A percentile compares a stretch with the other conserved stretches of the same genome.
Evolutionary conservation across 2,888 invertebrate genomes (phyloP).

Genomic region (Eupithecia subumbrata): DNA sequence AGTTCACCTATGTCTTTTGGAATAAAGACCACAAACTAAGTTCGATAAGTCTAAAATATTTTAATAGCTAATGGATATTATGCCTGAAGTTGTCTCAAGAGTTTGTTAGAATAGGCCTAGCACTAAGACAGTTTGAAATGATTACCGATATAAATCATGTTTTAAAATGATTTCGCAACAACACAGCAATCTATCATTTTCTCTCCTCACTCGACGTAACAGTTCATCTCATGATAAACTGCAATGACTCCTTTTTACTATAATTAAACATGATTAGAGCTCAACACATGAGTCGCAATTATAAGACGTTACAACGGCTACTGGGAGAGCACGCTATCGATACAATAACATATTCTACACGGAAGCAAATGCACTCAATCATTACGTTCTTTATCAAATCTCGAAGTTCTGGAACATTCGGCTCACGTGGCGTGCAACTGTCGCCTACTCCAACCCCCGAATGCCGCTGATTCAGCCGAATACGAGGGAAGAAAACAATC

Average conservation of each 20-base stretch:
- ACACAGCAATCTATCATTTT: slow-evolving; percentile 65
- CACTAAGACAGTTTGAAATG: slow-evolving; percentile 8
- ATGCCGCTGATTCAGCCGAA: slow-evolving; percentile 61
- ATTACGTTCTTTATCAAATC: slow-evolving; percentile 43
- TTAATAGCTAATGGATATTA: not conserved
- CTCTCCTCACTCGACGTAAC: slow-evolving; percentile 74
- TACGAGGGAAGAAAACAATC: slow-evolving; percentile 69
- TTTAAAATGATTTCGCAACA: slow-evolving; percentile 46
- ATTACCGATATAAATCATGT: slow-evolving; percentile 18
- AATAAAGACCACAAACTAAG: not conserved
- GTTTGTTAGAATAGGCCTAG: not conserved
- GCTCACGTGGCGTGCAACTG: slow-evolving; percentile 57
- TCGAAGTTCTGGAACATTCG: slow-evolving; percentile 21
- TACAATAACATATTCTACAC: slow-evolving; percentile 70
- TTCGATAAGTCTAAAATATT: not conserved
- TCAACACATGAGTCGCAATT: slow-evolving; percentile 81
- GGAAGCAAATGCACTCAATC: slow-evolving; percentile 68
- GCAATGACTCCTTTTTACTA: slow-evolving; percentile 79
- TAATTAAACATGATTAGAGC: slow-evolving; percentile 83
- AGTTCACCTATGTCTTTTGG: too few species aligned
- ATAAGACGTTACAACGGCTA: slow-evolving; percentile 79
- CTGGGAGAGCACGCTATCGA: slow-evolving; percentile 72
- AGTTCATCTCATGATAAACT: slow-evolving; percentile 82
- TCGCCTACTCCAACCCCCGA: slow-evolving; percentile 57
- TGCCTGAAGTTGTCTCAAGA: not conserved